Evolutionary conservation across 1,140 invertebrate species (phyloP).

Genomic region (Saccostrea echinata): DNA sequence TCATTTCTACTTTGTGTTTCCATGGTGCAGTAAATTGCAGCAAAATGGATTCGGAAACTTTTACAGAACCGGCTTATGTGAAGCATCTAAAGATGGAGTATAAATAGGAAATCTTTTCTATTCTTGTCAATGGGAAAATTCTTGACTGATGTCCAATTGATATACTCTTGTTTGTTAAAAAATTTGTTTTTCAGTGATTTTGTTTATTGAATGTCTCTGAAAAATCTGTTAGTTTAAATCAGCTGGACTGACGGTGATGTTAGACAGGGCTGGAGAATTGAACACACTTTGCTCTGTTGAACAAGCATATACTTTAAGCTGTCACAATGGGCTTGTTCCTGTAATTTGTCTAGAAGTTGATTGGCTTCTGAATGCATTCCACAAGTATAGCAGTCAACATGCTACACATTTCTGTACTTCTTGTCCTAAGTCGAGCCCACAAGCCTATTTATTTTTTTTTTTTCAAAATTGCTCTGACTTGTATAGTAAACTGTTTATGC

Average conservation of each 20-base stretch:
- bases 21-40: slow-evolving; percentile 21
- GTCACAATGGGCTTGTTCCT: background rate
- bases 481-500: background rate
- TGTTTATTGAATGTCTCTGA: background rate
- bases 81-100: background rate
- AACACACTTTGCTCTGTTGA: background rate
- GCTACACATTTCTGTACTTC: background rate
- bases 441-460: background rate
- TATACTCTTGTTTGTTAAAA: slow-evolving; percentile 25
- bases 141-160: slow-evolving; percentile 33
- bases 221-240: slow-evolving; percentile 1
- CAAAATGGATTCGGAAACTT: background rate
- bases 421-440: background rate
- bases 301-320: background rate
- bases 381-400: background rate
- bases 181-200: slow-evolving; percentile 21
- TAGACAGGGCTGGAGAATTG: background rate
- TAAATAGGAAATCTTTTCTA: slow-evolving; percentile 30
- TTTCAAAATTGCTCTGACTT: background rate
- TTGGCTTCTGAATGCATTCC: slow-evolving; percentile 3
- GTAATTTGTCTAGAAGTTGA: background rate
- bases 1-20: background rate
- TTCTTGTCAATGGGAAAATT: slow-evolving; percentile 34
- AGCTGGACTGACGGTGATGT: background rate
- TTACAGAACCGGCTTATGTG: background rate